Evolutionary conservation across 1,140 invertebrate species (phyloP), one percentile per base, ranked within the genome.

Genomic region (Steinernema khuongi): DNA sequence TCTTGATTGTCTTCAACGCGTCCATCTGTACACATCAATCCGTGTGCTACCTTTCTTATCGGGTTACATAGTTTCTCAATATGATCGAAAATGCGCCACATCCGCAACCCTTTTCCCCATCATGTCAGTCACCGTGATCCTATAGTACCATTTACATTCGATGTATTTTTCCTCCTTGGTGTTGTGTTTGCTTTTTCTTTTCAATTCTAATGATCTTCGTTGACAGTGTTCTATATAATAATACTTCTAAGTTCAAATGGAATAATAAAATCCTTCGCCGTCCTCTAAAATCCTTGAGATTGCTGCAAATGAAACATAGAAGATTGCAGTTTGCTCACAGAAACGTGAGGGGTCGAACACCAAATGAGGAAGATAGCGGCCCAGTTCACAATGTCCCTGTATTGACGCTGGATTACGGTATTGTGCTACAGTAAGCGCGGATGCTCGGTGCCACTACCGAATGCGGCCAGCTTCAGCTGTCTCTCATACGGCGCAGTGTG

Each of bases 221-320:
- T 60, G 50, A 60, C 22, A 60, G 50, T 60, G 50, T 60, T 60
- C 50, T 60, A 60, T n/a, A n/a, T n/a, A n/a, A 17, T 60, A 60
- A 60, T 22, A 60, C 2, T 60, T 60, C 50, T 60, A 60, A 60
- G 11, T 60, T 17, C 4, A 60, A 60, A 60, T 14, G 50, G 26
- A 60, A n/a, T 7, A 26, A 60, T 41, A 7, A 41, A 41, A 7
- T 41, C 36, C n/a, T 41, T 41, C 36, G 7, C n/a, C n/a, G n/a
- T 7, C 7, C n/a, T n/a, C 36, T n/a, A n/a, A n/a, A n/a, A n/a
- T n/a, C n/a, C n/a, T n/a, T n/a, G n/a, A n/a, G n/a, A n/a, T n/a
- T n/a, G n/a, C n/a, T n/a, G n/a, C n/a, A n/a, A n/a, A n/a, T n/a
- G n/a, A n/a, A n/a, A n/a, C n/a, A n/a, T n/a, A n/a, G n/a, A n/a